These are phyloP conservation scores for Gallinago solitaria DNA, from an alignment of 2,797 vertebrate genomes.

Conservation along the genomic window DNA sequence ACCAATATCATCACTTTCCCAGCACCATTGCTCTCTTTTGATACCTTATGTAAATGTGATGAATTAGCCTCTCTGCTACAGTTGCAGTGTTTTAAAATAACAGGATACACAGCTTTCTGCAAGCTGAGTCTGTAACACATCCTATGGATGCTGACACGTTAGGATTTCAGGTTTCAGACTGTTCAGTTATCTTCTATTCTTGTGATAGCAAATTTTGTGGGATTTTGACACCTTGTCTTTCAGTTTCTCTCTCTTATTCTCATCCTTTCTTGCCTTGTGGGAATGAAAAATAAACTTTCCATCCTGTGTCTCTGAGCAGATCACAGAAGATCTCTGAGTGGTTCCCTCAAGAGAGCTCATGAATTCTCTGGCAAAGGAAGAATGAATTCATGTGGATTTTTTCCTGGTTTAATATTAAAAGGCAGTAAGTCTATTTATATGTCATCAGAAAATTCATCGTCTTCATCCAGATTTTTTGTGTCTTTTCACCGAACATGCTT, in stretches of 20 bases:
- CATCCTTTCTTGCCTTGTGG: neutral
- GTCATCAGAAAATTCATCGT: neutral
- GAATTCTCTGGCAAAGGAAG: neutral
- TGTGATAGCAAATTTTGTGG: constrained; percentile 8
- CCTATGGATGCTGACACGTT: neutral
- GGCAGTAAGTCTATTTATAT: neutral
- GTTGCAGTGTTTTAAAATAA: neutral
- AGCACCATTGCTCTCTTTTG: neutral
- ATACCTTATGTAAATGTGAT: neutral
- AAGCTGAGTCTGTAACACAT: neutral
- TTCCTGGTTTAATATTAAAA: neutral
- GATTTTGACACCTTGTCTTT: constrained; percentile 44
- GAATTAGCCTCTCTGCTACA: neutral
- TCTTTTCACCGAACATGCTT: neutral
- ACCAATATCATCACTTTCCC: neutral
- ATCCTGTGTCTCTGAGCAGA: neutral
- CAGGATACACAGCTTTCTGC: neutral
- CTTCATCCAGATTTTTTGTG: neutral
- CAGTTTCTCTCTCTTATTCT: neutral
- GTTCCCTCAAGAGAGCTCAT: neutral
- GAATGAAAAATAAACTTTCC: constrained; percentile 15
- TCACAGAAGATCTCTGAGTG: neutral
- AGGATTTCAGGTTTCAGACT: neutral
- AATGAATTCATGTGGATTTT: neutral
- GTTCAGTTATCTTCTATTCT: neutral